Evolutionary conservation across 2,797 vertebrate species (phyloP).

Genomic region (Malacoctenus gilli): DNA sequence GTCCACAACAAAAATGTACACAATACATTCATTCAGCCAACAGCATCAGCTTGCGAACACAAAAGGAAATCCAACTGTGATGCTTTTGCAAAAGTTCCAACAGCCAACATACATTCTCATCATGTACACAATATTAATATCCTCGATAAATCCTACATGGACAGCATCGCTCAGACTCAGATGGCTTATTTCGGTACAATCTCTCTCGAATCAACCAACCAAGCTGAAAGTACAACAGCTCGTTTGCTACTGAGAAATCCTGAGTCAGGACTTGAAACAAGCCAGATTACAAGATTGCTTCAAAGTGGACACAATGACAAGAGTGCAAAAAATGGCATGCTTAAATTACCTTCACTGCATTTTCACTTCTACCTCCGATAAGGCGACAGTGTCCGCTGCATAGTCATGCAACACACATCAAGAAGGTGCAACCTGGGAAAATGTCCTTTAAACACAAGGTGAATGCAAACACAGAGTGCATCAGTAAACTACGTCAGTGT

Average conservation of each 20-base stretch:
- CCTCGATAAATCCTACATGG: constrained; percentile 17
- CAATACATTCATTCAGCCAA: constrained; percentile 55
- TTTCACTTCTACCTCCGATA: constrained; percentile 51
- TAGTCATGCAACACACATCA: constrained; percentile 74
- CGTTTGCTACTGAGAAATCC: constrained; percentile 61
- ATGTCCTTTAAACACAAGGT: constrained; percentile 30
- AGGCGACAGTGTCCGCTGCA: constrained; percentile 74
- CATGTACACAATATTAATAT: constrained; percentile 14
- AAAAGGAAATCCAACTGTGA: neutral
- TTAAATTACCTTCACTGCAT: constrained; percentile 41
- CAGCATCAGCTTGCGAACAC: constrained; percentile 7
- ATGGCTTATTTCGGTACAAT: constrained; percentile 62
- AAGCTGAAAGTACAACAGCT: constrained; percentile 35
- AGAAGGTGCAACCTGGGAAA: constrained; percentile 44
- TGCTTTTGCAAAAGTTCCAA: constrained; percentile 3
- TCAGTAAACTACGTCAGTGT: constrained; percentile 5
- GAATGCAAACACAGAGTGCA: constrained; percentile 17
- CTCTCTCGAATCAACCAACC: constrained; percentile 25
- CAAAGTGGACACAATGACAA: constrained; percentile 45
- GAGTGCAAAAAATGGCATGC: constrained; percentile 71
- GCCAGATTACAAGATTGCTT: constrained; percentile 39
- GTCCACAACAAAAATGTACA: constrained; percentile 18
- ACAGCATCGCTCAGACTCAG: constrained; percentile 31
- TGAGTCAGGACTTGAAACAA: constrained; percentile 65
- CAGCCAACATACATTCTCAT: constrained; percentile 12